Percentiles rank a stretch among this genome's conserved stretches.
Conservation (phyloP, 2,113 vertebrate genomes). For the Catharus bicknelli region DNA sequence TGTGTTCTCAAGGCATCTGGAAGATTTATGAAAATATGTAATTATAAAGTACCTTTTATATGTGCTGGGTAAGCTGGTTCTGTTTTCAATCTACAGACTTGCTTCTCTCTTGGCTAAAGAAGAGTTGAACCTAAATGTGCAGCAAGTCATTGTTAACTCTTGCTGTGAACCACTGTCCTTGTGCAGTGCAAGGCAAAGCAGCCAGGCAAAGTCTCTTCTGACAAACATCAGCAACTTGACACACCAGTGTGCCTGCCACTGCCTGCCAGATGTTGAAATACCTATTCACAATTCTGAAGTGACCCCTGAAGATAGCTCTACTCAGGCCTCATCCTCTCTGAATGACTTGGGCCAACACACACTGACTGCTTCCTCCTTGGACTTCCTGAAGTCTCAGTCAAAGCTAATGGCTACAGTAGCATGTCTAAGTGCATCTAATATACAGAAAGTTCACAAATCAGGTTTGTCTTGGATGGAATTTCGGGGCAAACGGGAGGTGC, state of each 20-base stretch:
- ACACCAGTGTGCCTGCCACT: constrained; percentile 70
- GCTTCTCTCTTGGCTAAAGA: constrained; percentile 84
- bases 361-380: constrained; percentile 86
- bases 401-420: constrained; percentile 82
- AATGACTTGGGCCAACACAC: constrained; percentile 68
- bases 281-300: constrained; percentile 1
- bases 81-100: constrained; percentile 74
- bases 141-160: constrained; percentile 86
- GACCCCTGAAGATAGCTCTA: constrained; percentile 8
- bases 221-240: constrained; percentile 72
- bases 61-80: not conserved
- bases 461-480: constrained; percentile 84
- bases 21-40: not conserved
- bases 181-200: constrained; percentile 68
- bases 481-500: constrained; percentile 84
- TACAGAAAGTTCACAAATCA: constrained; percentile 73
- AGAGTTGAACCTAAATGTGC: constrained; percentile 83
- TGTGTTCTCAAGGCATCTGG: not conserved
- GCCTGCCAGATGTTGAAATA: constrained; percentile 71
- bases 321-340: constrained; percentile 30
- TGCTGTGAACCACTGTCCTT: constrained; percentile 88
- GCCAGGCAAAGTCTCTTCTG: constrained; percentile 66
- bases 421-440: constrained; percentile 80
- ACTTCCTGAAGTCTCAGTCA: constrained; percentile 88
- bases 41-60: not conserved